A percentile compares a stretch with the other conserved stretches of the same genome.
Evolutionary conservation across 2,113 vertebrate species (phyloP).

Genomic region (Lynx canadensis): DNA sequence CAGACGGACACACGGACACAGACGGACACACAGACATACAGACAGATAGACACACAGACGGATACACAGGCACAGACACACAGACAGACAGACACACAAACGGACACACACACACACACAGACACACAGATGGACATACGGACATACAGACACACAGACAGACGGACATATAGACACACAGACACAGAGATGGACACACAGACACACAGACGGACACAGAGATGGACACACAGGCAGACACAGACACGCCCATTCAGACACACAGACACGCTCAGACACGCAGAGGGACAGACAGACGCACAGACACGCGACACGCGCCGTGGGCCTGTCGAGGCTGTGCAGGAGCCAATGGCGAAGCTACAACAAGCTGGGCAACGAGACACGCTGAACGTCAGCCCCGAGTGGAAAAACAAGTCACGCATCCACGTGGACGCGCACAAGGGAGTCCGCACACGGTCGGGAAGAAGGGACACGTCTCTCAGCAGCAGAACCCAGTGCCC

Average conservation of each 20-base stretch:
- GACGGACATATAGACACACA: fast-evolving
- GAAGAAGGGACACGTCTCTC: background rate
- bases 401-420: background rate
- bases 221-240: background rate
- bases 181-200: fast-evolving
- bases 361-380: background rate
- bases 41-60: no score
- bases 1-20: no score
- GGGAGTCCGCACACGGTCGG: background rate
- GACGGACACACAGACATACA: no score
- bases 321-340: background rate
- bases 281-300: no score
- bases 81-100: background rate
- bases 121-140: no score
- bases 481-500: background rate
- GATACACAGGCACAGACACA: no score
- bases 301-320: fast-evolving
- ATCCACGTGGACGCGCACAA: no score
- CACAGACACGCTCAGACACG: no score
- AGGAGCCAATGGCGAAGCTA: background rate
- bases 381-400: background rate
- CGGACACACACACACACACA: no score
- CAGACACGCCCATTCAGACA: no score
- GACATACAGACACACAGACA: background rate
- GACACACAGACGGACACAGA: background rate